Evolutionary conservation across 2,797 vertebrate species (phyloP).

Genomic region (Pteronotus mesoamericanus): DNA sequence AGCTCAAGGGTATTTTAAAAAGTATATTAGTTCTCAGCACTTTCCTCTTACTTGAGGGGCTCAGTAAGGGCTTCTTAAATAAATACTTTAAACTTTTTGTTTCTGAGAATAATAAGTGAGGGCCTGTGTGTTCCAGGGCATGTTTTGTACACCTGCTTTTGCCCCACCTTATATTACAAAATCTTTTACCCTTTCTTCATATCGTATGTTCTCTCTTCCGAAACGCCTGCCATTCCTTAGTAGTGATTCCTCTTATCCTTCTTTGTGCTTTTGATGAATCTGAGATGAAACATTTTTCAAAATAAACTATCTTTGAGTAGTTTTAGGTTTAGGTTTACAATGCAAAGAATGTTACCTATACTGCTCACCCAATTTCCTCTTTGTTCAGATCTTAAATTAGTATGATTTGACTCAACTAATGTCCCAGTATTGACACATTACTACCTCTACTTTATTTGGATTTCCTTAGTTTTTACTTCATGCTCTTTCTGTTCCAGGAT

Average conservation of each 20-base stretch:
- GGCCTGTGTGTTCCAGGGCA: background rate
- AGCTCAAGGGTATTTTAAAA: background rate
- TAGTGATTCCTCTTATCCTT: background rate
- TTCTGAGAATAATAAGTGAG: conserved; percentile 7
- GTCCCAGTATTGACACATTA: background rate
- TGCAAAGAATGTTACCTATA: background rate
- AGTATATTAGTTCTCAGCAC: background rate
- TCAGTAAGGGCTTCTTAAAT: background rate
- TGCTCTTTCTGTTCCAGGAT: background rate
- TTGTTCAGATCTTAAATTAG: background rate
- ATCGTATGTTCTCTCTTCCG: background rate
- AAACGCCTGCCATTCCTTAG: background rate
- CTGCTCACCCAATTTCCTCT: background rate
- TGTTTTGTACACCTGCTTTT: background rate
- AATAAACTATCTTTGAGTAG: background rate
- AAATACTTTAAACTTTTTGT: background rate
- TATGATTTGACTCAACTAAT: background rate
- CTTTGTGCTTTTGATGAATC: background rate
- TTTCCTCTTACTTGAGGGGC: background rate
- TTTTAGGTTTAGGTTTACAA: background rate
- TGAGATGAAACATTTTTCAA: background rate
- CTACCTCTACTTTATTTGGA: background rate
- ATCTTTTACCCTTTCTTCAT: background rate
- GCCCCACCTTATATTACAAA: background rate
- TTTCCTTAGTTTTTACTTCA: background rate